Conservation (phyloP, 2,113 vertebrate genomes). For the Bagarius yarrelli region DNA sequence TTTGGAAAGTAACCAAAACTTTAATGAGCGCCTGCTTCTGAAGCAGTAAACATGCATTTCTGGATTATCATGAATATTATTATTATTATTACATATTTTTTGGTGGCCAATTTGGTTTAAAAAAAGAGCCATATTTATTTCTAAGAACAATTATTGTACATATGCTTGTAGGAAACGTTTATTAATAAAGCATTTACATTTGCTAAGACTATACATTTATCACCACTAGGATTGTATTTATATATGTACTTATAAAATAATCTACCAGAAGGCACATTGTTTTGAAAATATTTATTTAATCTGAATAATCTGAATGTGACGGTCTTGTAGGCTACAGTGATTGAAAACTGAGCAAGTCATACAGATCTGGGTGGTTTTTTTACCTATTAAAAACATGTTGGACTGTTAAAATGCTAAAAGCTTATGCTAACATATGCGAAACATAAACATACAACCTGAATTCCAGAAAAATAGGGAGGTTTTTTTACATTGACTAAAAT, state of each 20-base stretch:
- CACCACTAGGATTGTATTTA: neutral
- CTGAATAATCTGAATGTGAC: neutral
- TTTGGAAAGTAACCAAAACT: conserved; percentile 48
- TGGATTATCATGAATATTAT: neutral
- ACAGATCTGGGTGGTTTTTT: neutral
- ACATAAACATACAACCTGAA: neutral
- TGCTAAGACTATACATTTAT: neutral
- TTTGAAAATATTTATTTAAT: neutral
- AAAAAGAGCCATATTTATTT: neutral
- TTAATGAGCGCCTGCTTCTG: neutral
- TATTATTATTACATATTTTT: neutral
- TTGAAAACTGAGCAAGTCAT: too few relatives aligned
- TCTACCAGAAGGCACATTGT: neutral
- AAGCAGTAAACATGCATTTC: neutral
- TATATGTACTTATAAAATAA: too few relatives aligned
- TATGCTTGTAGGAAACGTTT: neutral
- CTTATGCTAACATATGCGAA: neutral
- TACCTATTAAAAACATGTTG: neutral
- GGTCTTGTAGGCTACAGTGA: neutral
- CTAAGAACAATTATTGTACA: neutral
- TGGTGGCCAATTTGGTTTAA: neutral
- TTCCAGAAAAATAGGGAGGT: too few relatives aligned
- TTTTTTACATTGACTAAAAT: too few relatives aligned
- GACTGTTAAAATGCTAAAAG: neutral
- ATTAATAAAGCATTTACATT: conserved; percentile 14